Evolutionary conservation across 2,113 vertebrate genomes (phyloP), one percentile per base, ranked within the genome.

Genomic region (Cranoglanis bouderius): DNA sequence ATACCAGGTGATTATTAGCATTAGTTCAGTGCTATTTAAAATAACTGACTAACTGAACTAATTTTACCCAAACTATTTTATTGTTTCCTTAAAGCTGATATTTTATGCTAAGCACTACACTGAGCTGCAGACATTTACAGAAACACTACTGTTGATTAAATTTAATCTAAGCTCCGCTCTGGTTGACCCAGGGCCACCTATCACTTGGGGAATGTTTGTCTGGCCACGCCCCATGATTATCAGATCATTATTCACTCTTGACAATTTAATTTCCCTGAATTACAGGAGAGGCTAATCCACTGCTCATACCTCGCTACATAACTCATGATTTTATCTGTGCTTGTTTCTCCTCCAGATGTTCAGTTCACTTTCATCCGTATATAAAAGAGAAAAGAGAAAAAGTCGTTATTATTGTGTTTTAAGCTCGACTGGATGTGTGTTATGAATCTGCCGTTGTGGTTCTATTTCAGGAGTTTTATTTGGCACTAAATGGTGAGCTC

Each of bases 401-500:
- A 26, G 35, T 12, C 32, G 2, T 74, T 40, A 57, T 77, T 78
- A 43, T n/a, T 77, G 55, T 57, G 9, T n/a, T 21, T 80, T 63
- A 14, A 74, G 85, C 51, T 26, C 8, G 67, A 43, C 24, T 77
- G 74, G 70, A 61, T 57, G 84, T 85, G 67, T 75, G 38, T 57
- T 74, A 40, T 57, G 65, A 38, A 38, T 55, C 84, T 40, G 53
- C 51, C 86, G 24, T 38, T n/a, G 35, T 40, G 38, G 38, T 80
- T 82, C 75, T 82, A 82, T 89, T 91, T 85, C 86, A 87, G 80
- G 78, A 67, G 72, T 38, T 88, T 75, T 74, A 59, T 89, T 61
- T 75, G 72, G 38, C 51, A 49, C 53, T 74, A 75, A 86, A 82
- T 61, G 84, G 38, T 3, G 21, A 87, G 83, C 70, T 65, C 46